Percentiles rank a stretch among this genome's conserved stretches.
phyloP scores from a whole-genome alignment of 2,888 invertebrate species.

The Agelastica alni region DNA sequence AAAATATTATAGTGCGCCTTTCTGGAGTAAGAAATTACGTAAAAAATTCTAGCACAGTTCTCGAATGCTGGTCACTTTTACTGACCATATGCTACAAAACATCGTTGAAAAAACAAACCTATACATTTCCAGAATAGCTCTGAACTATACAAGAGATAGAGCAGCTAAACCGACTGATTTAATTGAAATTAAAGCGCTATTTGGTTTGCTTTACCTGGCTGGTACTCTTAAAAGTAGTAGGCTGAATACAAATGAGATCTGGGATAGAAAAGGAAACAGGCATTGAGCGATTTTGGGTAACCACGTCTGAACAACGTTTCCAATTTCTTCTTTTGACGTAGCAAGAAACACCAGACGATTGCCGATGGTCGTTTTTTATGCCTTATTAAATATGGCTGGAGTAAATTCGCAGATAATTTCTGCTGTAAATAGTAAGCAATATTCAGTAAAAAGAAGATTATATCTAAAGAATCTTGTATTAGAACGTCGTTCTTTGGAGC shows the following conservation, averaged over 20 bases:
- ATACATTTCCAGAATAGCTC: neutral
- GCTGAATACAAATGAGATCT: conserved; percentile 8
- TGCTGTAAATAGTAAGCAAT: no score
- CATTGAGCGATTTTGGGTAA: no score
- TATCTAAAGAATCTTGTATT: no score
- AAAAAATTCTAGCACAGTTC: neutral
- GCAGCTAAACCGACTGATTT: neutral
- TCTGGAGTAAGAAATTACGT: neutral
- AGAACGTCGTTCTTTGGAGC: conserved; percentile 19
- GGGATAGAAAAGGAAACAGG: no score
- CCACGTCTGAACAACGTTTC: no score
- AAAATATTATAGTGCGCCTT: neutral
- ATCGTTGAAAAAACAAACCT: conserved; percentile 1
- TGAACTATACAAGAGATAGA: neutral
- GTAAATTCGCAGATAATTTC: no score
- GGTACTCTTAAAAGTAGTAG: conserved; percentile 5
- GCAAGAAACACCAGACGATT: no score
- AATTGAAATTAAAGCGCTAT: conserved; percentile 8
- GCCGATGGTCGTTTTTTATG: no score
- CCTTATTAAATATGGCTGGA: no score
- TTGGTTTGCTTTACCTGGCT: conserved; percentile 12
- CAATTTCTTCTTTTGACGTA: no score
- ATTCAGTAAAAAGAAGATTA: no score
- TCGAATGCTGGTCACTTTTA: neutral
- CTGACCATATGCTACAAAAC: neutral